Evolutionary conservation across 2,888 invertebrate genomes (phyloP).

Genomic region (Drosophila gaucha): DNA sequence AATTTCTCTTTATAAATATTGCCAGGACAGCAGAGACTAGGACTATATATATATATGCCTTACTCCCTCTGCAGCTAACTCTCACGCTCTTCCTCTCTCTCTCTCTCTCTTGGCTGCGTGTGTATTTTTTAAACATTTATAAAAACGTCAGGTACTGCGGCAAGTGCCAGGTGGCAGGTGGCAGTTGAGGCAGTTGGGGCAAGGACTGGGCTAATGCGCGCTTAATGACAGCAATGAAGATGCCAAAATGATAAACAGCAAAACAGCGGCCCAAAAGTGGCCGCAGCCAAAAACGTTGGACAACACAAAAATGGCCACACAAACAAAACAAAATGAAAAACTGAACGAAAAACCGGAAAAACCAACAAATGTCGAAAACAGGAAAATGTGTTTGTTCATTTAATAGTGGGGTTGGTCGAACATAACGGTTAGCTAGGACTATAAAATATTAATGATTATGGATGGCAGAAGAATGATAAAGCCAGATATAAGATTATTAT

Average conservation of each 20-base stretch:
- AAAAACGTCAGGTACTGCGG: slow-evolving; percentile 68
- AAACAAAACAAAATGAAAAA: slow-evolving; percentile 19
- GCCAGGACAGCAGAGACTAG: slow-evolving; percentile 28
- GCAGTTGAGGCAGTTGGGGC: slow-evolving; percentile 8
- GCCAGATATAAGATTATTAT: neutral
- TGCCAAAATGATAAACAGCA: slow-evolving; percentile 81
- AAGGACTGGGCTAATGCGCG: slow-evolving; percentile 61
- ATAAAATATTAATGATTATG: slow-evolving; percentile 26
- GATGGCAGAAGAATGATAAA: slow-evolving; percentile 2
- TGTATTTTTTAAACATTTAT: slow-evolving; percentile 73
- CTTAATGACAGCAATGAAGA: slow-evolving; percentile 82
- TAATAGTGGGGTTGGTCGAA: slow-evolving; percentile 16
- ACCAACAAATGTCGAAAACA: slow-evolving; percentile 55
- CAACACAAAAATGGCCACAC: slow-evolving; percentile 43
- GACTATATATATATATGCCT: slow-evolving; percentile 13
- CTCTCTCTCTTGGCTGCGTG: slow-evolving; percentile 22
- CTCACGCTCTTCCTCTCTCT: too few species aligned
- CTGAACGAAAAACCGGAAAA: slow-evolving; percentile 38
- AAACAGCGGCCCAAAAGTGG: slow-evolving; percentile 58
- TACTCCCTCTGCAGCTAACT: too few species aligned
- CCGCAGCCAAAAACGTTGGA: slow-evolving; percentile 42
- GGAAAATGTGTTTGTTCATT: slow-evolving; percentile 72
- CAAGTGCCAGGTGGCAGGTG: slow-evolving; percentile 18
- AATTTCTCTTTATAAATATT: slow-evolving; percentile 71
- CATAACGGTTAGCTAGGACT: neutral